Conservation (phyloP, 2,113 vertebrate species). For the Desmodus rotundus region DNA sequence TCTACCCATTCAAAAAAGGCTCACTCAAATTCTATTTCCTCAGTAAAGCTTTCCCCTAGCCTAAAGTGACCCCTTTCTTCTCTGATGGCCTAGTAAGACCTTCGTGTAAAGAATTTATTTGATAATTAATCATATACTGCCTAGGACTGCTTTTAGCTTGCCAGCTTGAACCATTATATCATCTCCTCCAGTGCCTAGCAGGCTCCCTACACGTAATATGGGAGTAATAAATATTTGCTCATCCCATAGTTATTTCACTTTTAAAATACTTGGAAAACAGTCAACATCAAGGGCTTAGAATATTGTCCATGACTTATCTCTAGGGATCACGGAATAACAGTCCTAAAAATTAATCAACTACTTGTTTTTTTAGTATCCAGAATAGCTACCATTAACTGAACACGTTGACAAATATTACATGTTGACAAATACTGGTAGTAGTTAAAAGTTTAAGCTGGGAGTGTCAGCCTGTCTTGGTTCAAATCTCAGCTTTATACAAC, state of each 20-base stretch:
- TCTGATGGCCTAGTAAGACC: neutral
- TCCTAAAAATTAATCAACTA: neutral
- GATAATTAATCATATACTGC: conserved; percentile 20
- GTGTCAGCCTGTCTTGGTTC: neutral
- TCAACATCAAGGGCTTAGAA: conserved; percentile 5
- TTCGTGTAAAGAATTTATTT: neutral
- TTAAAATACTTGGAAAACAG: neutral
- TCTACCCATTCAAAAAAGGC: conserved; percentile 13
- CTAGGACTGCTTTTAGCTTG: neutral
- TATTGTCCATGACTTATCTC: neutral
- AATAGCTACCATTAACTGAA: neutral
- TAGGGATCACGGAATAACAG: neutral
- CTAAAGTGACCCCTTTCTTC: neutral
- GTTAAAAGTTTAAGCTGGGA: neutral
- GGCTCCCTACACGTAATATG: neutral
- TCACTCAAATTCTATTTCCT: conserved; percentile 41
- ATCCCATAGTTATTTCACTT: conserved; percentile 4
- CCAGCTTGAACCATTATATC: neutral
- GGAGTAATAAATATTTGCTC: neutral
- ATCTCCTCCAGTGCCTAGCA: neutral
- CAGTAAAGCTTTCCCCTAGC: neutral
- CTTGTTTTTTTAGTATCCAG: neutral
- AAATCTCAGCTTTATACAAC: neutral
- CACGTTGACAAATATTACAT: neutral
- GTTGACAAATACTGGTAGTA: neutral